Conservation (phyloP, 2,797 vertebrate genomes). For the Pogoniulus pusillus region DNA sequence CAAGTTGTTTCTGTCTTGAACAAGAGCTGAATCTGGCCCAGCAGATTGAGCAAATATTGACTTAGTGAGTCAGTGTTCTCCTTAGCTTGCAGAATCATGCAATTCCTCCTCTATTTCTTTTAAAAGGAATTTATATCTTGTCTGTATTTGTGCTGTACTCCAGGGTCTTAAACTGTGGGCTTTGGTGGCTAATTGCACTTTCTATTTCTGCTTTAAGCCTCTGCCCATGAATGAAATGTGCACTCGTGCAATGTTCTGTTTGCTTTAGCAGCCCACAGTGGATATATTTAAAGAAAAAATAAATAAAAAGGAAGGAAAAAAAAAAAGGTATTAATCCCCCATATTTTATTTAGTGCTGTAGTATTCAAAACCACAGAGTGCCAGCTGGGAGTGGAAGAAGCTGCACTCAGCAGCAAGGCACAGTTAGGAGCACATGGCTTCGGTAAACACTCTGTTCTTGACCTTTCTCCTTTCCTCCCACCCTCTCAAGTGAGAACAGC, state of each 20-base stretch:
- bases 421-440: conserved; percentile 34
- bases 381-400: conserved; percentile 53
- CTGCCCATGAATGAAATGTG: conserved; percentile 54
- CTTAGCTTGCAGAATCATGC: conserved; percentile 49
- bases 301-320: not conserved
- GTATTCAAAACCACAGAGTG: conserved; percentile 51
- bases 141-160: not conserved
- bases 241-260: conserved; percentile 43
- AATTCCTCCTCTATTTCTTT: conserved; percentile 33
- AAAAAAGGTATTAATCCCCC: not conserved
- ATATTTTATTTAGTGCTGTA: conserved; percentile 46
- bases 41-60: conserved; percentile 51
- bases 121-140: conserved; percentile 26
- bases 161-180: not conserved
- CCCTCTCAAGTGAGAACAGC: conserved; percentile 31
- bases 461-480: conserved; percentile 60
- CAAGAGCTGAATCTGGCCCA: conserved; percentile 30
- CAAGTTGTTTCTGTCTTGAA: not conserved
- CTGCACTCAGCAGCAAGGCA: not conserved
- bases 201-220: not conserved
- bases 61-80: conserved; percentile 52
- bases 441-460: conserved; percentile 51
- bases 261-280: conserved; percentile 52
- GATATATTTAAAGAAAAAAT: not conserved
- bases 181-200: not conserved